Evolutionary conservation across 1,140 invertebrate species (phyloP).

Genomic region (Drosophila navojoa): DNA sequence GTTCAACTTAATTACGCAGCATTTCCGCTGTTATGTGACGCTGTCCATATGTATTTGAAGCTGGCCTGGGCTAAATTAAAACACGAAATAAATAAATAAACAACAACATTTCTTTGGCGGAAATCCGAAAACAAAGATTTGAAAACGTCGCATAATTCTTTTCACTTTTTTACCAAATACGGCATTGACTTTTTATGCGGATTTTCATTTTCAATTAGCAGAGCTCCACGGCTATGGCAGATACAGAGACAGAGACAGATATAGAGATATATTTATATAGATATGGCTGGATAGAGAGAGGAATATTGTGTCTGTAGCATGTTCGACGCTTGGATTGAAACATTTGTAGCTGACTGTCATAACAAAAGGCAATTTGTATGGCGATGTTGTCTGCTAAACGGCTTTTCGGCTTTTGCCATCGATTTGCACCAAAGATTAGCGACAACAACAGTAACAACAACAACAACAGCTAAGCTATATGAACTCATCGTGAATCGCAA

Average conservation of each 20-base stretch:
- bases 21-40: slow-evolving; percentile 50
- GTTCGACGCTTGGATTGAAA: slow-evolving; percentile 35
- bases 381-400: slow-evolving; percentile 48
- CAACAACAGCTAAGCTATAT: slow-evolving; percentile 33
- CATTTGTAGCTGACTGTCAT: slow-evolving; percentile 49
- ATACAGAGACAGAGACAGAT: slow-evolving; percentile 20
- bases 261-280: slow-evolving; percentile 9
- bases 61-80: slow-evolving; percentile 46
- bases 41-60: slow-evolving; percentile 3
- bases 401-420: slow-evolving; percentile 59
- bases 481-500: slow-evolving; percentile 45
- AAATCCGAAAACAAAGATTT: slow-evolving; percentile 54
- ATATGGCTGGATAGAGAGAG: slow-evolving; percentile 20
- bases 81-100: slow-evolving; percentile 8
- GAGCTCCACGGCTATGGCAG: slow-evolving; percentile 23
- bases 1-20: slow-evolving; percentile 64
- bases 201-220: slow-evolving; percentile 60
- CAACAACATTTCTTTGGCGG: slow-evolving; percentile 69
- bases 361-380: slow-evolving; percentile 76
- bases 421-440: slow-evolving; percentile 64
- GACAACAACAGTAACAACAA: slow-evolving; percentile 30
- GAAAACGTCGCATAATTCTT: slow-evolving; percentile 67
- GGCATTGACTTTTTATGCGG: slow-evolving; percentile 42
- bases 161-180: slow-evolving; percentile 78
- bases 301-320: slow-evolving; percentile 26